phyloP scores from a whole-genome alignment of 2,797 vertebrate genomes.

The Aeoliscus strigatus region DNA sequence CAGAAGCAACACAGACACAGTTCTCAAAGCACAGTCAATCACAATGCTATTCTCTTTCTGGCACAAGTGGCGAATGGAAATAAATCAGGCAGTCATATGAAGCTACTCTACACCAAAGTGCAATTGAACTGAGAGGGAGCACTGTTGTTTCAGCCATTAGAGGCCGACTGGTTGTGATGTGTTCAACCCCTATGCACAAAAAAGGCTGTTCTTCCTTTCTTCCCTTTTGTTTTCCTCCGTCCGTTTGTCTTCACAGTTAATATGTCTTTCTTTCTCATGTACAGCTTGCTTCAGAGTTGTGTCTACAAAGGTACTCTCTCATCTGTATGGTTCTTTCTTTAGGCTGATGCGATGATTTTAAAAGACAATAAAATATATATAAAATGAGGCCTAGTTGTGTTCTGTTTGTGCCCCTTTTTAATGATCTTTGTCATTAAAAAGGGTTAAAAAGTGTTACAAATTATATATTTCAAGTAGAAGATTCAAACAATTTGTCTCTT shows the following conservation, averaged over 20 bases:
- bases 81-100: constrained; percentile 39
- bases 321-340: constrained; percentile 73
- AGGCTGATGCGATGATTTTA: constrained; percentile 75
- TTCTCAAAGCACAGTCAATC: constrained; percentile 10
- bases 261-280: constrained; percentile 61
- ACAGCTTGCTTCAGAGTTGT: constrained; percentile 70
- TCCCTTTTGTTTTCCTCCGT: constrained; percentile 43
- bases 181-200: constrained; percentile 60
- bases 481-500: too few relatives aligned
- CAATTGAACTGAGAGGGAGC: constrained; percentile 71
- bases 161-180: constrained; percentile 47
- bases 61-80: constrained; percentile 21
- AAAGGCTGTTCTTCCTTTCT: constrained; percentile 39
- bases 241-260: constrained; percentile 52
- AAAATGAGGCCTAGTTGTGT: constrained; percentile 25
- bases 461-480: too few relatives aligned
- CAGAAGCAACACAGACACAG: constrained; percentile 11
- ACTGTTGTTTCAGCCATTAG: constrained; percentile 62
- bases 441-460: too few relatives aligned
- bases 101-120: constrained; percentile 71
- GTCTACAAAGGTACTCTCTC: constrained; percentile 71
- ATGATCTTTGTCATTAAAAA: too few relatives aligned
- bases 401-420: too few relatives aligned
- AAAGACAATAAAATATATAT: constrained; percentile 73
- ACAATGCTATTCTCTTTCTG: constrained; percentile 17